Base-by-base conservation (phyloP, 2,888 invertebrate genomes). In the Tipula vernalis region DNA sequence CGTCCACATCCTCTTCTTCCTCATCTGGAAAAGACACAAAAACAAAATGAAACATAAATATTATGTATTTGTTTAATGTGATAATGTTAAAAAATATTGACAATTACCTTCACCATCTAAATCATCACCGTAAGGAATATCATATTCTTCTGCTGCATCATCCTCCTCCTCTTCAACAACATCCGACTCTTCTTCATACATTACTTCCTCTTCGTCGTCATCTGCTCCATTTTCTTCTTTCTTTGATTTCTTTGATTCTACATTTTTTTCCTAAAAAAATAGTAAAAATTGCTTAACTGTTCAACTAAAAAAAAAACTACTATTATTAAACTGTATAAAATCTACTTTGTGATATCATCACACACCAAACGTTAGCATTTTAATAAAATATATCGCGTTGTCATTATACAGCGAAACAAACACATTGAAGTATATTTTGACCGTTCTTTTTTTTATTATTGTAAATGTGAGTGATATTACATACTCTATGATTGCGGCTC, bases 201-300 rank as follows among this genome's bases (percentile, higher is more conserved):
- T 90, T 86, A 90, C 91, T 51, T 89, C 90, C 87, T 90, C 91
- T 86, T 89, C 90, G 42, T 89, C 89, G 88, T 89, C 90, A 87
- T 89, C 89, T 42, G 88, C 89, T 85, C 89, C 89, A 87, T 89
- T 88, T 88, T 88, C 89, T 87, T 89, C 91, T 89, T 91, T 91
- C 89, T 91, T 91, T 88, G 91, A 90, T 89, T 91, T 91, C 89
- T 91, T 91, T 90, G 90, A 89, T 89, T 91, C 91, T 89, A 90
- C 89, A 88, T 90, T 89, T 90, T 91, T 91, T 87, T 90, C 90
- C 91, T 91, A 87, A 6, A 89, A 83, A 39, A 86, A 87, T 85
- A 86, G 87, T 84, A 86, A 86, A 28, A 85, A 85, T 71, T 13
- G 41, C 28, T 71, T 28, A 71, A 71, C 18, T 71, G 28, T 28